Conservation (phyloP, 2,797 vertebrate genomes). For the Chrysocyon brachyurus region DNA sequence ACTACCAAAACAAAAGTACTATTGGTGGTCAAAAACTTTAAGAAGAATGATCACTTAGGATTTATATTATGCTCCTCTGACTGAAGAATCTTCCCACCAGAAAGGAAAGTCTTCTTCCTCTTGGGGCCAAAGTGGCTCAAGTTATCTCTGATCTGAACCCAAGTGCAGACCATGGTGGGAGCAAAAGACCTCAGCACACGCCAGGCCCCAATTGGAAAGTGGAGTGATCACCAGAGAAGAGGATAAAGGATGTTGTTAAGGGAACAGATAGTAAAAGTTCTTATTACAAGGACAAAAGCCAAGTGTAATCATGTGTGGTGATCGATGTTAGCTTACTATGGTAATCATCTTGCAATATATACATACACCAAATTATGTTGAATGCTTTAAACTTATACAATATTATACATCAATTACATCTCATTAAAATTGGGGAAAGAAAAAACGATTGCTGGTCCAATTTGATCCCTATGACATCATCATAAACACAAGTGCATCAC, state of each 20-base stretch:
- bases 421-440: background rate
- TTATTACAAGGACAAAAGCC: background rate
- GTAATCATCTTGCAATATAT: background rate
- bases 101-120: constrained; percentile 18
- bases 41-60: background rate
- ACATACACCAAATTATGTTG: background rate
- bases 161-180: background rate
- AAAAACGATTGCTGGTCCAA: background rate
- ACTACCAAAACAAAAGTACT: background rate
- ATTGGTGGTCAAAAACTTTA: background rate
- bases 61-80: background rate
- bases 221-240: background rate
- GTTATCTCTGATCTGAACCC: background rate
- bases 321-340: background rate
- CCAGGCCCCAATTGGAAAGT: background rate
- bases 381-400: background rate
- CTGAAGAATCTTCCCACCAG: background rate
- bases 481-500: constrained; percentile 14
- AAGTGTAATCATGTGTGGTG: background rate
- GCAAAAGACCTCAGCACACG: background rate
- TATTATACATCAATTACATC: background rate
- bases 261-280: background rate
- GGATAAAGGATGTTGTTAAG: background rate
- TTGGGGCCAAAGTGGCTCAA: background rate
- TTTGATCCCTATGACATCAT: background rate